A percentile compares a stretch with the other conserved stretches of the same genome.
phyloP scores from a whole-genome alignment of 2,888 invertebrate species.

The Synergus laeviventris region DNA sequence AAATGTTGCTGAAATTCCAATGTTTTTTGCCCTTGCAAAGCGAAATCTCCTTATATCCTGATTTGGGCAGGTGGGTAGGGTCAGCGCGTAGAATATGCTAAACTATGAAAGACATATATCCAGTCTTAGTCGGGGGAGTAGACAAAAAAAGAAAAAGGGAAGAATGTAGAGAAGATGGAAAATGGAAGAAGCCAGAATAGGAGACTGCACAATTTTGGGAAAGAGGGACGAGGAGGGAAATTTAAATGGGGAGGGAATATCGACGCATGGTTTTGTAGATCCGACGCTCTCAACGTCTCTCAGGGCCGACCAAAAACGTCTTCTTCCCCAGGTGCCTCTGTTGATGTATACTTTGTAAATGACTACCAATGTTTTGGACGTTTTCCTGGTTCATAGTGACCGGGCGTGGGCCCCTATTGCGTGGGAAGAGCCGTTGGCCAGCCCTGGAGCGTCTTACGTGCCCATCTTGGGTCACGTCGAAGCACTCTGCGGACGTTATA shows the following conservation, averaged over 20 bases:
- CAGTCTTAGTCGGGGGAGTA: constrained; percentile 24
- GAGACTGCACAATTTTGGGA: constrained; percentile 25
- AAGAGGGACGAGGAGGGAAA: constrained; percentile 11
- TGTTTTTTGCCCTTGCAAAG: not conserved
- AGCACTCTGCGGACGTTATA: constrained; percentile 70
- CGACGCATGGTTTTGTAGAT: constrained; percentile 34
- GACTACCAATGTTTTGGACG: constrained; percentile 21
- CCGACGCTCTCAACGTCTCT: constrained; percentile 3
- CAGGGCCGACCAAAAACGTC: constrained; percentile 39
- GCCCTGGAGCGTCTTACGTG: constrained; percentile 73
- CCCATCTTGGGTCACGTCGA: constrained; percentile 73
- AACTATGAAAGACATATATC: constrained; percentile 13
- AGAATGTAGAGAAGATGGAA: constrained; percentile 14
- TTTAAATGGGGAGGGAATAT: constrained; percentile 14
- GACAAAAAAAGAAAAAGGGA: constrained; percentile 29
- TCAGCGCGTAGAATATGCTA: not conserved
- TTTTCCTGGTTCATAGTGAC: constrained; percentile 42
- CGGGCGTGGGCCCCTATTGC: constrained; percentile 62
- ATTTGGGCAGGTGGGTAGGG: constrained; percentile 16
- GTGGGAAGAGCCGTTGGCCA: constrained; percentile 72
- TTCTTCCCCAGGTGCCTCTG: constrained; percentile 23
- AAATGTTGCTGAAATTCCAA: not conserved
- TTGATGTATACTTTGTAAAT: constrained; percentile 9
- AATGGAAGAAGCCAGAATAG: constrained; percentile 35
- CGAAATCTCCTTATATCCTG: constrained; percentile 12